Evolutionary conservation across 2,888 invertebrate species (phyloP).

Genomic region (Parthenolecanium corni): DNA sequence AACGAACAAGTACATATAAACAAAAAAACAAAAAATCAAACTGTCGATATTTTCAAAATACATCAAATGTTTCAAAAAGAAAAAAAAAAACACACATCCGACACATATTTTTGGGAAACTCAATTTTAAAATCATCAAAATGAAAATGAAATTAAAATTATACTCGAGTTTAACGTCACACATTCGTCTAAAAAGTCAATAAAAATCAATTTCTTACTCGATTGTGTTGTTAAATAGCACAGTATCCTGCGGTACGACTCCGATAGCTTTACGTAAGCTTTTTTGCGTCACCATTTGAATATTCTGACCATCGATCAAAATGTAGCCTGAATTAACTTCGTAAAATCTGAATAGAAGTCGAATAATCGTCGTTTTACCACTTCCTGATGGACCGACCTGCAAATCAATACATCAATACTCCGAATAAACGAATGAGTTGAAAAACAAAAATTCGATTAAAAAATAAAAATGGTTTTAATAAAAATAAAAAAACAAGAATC

Average conservation of each 20-base stretch:
- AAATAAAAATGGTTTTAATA: neutral
- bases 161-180: no score
- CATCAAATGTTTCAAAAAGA: neutral
- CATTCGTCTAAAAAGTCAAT: no score
- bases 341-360: slow-evolving; percentile 91
- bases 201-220: no score
- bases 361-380: slow-evolving; percentile 93
- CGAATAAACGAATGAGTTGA: neutral
- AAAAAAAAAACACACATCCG: neutral
- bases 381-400: slow-evolving; percentile 76
- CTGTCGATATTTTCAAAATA: neutral
- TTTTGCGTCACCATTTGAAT: slow-evolving; percentile 72
- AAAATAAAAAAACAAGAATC: slow-evolving; percentile 2
- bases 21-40: neutral
- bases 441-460: slow-evolving; percentile 4
- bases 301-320: slow-evolving; percentile 81
- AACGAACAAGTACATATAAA: slow-evolving; percentile 3
- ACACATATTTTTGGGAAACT: neutral
- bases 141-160: no score
- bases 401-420: slow-evolving; percentile 26
- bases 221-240: slow-evolving; percentile 89
- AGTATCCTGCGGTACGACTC: slow-evolving; percentile 94
- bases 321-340: slow-evolving; percentile 77
- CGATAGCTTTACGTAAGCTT: slow-evolving; percentile 71
- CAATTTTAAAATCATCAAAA: no score